Evolutionary conservation across 2,888 invertebrate genomes (phyloP), one percentile per base, ranked within the genome.

Genomic region (Panzeria rudis): DNA sequence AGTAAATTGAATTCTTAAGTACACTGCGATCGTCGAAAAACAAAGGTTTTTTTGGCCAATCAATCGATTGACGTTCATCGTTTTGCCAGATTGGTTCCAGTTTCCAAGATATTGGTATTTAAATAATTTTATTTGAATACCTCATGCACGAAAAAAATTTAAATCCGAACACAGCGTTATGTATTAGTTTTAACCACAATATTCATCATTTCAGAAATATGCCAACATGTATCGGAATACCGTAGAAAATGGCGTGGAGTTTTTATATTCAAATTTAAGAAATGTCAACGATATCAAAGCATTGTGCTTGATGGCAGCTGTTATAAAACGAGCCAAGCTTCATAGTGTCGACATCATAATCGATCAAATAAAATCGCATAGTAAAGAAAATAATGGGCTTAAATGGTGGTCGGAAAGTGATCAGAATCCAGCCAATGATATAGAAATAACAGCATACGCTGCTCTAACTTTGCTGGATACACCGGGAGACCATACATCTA

Each of bases 371-470:
- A 83, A 91, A 91, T 86, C 92, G 93, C 87, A 91, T 3, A 7
- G 54, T 93, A 7, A 93, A 93, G 41, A 54, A 29, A 11, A 35
- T 29, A 91, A 84, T 5, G 95, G 95, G 50, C 93, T 94, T 88
- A 95, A 95, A 88, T 97, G 96, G 95, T 98, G 97, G 97, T 95
- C 95, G 4, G 25, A 13, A 25, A 35, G 54, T 47, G 68, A 79
- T 41, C 95, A 41, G 1, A 72, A 81, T 96, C 0, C 96, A 0
- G 94, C 94, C 85, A 95, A 95, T 0, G 89, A 90, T 87, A 93
- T 98, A 6, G 96, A 97, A 92, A 96, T 97, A 88, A 97, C 98
- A 0, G 95, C 97, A 0, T 98, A 98, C 92, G 96, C 95, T 15
- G 93, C 98, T 75, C 93, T 97, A 75, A 95, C 97, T 0, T 88